phyloP scores from a whole-genome alignment of 2,888 invertebrate genomes.

The Acleris emargana region DNA sequence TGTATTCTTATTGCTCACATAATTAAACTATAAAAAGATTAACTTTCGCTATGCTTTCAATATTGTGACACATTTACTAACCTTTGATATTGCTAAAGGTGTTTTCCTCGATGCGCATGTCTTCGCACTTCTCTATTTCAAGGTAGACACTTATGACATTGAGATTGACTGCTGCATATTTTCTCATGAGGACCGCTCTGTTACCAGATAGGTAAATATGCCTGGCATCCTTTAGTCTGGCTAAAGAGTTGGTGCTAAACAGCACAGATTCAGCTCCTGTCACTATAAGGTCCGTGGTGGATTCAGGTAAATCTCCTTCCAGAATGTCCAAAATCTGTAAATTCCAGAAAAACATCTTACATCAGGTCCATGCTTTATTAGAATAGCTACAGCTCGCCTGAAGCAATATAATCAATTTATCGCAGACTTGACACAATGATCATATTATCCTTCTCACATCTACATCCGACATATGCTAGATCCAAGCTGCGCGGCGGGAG shows the following conservation, averaged over 20 bases:
- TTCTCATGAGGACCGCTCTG: constrained; percentile 80
- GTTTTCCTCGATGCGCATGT: constrained; percentile 84
- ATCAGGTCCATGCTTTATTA: neutral
- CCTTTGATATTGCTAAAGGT: constrained; percentile 86
- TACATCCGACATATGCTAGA: constrained; percentile 16
- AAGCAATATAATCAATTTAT: constrained; percentile 19
- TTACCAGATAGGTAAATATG: constrained; percentile 81
- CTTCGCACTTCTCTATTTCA: constrained; percentile 84
- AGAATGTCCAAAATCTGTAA: constrained; percentile 77
- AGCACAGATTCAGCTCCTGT: constrained; percentile 81
- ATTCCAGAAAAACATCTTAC: constrained; percentile 16
- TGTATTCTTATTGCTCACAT: neutral
- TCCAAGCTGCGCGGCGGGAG: constrained; percentile 15
- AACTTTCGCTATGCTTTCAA: constrained; percentile 5
- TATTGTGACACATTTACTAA: constrained; percentile 46
- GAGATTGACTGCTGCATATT: constrained; percentile 84
- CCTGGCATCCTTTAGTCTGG: constrained; percentile 78
- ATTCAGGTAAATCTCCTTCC: constrained; percentile 81
- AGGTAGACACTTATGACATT: constrained; percentile 84
- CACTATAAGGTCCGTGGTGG: constrained; percentile 84
- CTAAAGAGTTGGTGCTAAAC: constrained; percentile 83
- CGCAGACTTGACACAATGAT: constrained; percentile 12
- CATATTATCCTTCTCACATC: constrained; percentile 20
- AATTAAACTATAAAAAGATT: neutral
- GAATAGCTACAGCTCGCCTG: neutral